Evolutionary conservation across 2,113 vertebrate genomes (phyloP).

Genomic region (Orthonyx spaldingii): DNA sequence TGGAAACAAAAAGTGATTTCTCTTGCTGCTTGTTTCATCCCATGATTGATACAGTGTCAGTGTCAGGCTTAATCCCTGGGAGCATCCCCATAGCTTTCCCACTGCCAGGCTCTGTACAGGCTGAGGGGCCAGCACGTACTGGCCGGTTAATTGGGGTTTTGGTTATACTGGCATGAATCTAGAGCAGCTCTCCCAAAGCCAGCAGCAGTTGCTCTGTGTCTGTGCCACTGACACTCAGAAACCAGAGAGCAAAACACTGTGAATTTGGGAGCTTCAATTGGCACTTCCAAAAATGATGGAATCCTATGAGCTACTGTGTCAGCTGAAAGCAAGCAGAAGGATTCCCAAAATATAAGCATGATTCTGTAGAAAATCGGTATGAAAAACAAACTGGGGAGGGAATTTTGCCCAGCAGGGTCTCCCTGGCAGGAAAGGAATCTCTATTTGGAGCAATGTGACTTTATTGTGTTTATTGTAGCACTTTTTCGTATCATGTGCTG

Average conservation of each 20-base stretch:
- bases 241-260: neutral
- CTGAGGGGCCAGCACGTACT: neutral
- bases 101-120: neutral
- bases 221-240: neutral
- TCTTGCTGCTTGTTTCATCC: neutral
- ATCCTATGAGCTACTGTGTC: neutral
- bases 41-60: neutral
- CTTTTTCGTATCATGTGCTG: conserved; percentile 13
- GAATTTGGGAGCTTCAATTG: neutral
- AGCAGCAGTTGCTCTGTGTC: neutral
- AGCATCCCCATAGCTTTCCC: neutral
- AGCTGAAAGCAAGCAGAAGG: neutral
- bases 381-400: neutral
- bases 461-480: neutral
- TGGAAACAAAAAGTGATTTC: neutral
- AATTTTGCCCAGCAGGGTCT: conserved; percentile 6
- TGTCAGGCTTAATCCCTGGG: neutral
- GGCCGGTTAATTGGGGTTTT: neutral
- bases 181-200: neutral
- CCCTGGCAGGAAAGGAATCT: neutral
- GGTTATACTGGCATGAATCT: neutral
- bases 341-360: neutral
- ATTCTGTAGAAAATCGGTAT: neutral
- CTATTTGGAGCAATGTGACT: neutral
- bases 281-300: neutral